Base-by-base conservation (phyloP, 2,888 invertebrate genomes). In the Amphipoea oculea region DNA sequence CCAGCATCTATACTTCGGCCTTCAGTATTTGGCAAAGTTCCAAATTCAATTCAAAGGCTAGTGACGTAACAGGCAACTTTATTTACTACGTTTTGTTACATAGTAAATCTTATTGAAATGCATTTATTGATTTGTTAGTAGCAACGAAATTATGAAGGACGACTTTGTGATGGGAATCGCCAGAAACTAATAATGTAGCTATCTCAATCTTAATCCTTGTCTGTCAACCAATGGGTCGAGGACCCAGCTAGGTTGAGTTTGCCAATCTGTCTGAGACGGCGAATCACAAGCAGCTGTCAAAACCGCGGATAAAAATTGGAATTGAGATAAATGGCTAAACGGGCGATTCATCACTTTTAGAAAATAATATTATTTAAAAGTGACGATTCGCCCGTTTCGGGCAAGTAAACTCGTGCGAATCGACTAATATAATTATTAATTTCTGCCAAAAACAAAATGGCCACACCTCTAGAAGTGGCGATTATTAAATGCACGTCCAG, bases 11-110 rank as follows among this genome's bases (percentile, higher is more conserved):
- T n/a, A n/a, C n/a, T 72, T 74, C 76, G 36, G 42, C 76, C 73
- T 82, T 69, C 70, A 65, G 73, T 14, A 66, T 82, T 78, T 82
- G 85, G 82, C 71, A 78, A 70, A 65, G 70, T 71, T 76, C 68
- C 82, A 51, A 71, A 71, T 78, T 40, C 48, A 77, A 60, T 84
- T 57, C 65, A 69, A 78, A 73, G 42, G 45, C 54, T 17, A 20
- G 54, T 71, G 65, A 78, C 40, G 69, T 79, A 66, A 84, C 40
- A 17, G 29, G 23, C 23, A 36, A 68, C n/a, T 76, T 76, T 71
- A 78, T 76, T 76, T 78, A 63, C 45, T 73, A 57, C 6, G 48
- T 45, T 70, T 70, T 45, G 65, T 66, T 17, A 66, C 60, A 51
- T 54, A 51, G 62, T 78, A 69, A 57, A 74, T 20, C 54, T 75